A percentile compares a stretch with the other conserved stretches of the same genome.
phyloP scores from a whole-genome alignment of 2,113 vertebrate species.

The Pseudolaguvia tuberculata region DNA sequence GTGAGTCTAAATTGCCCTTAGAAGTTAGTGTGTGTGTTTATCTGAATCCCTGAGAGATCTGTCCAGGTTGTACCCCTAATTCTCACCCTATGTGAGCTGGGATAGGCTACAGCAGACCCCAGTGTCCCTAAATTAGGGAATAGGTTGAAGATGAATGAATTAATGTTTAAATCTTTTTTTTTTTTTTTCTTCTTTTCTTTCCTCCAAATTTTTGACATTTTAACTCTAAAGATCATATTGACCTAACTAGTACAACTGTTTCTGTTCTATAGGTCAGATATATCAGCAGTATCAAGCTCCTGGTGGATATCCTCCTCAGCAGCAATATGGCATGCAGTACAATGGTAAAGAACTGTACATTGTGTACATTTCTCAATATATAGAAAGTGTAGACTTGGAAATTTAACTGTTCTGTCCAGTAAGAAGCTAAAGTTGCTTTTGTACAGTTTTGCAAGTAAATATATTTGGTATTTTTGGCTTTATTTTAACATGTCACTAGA shows the following conservation, averaged over 20 bases:
- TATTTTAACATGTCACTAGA: neutral
- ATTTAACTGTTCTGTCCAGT: neutral
- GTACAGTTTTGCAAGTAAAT: neutral
- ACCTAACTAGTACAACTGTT: neutral
- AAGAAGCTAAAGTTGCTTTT: neutral
- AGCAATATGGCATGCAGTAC: constrained; percentile 89
- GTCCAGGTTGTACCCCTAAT: too few relatives aligned
- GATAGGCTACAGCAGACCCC: too few relatives aligned
- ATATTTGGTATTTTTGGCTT: neutral
- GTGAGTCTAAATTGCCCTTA: too few relatives aligned
- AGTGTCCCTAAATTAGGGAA: too few relatives aligned
- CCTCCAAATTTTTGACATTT: too few relatives aligned
- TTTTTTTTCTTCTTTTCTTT: too few relatives aligned
- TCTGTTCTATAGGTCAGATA: constrained; percentile 78
- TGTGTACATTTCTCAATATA: neutral
- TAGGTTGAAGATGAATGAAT: too few relatives aligned
- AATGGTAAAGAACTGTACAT: constrained; percentile 70
- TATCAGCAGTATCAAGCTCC: constrained; percentile 94
- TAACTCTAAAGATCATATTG: constrained; percentile 1
- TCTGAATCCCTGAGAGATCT: too few relatives aligned
- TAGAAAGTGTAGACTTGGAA: neutral
- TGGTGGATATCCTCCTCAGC: constrained; percentile 84
- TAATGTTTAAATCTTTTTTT: too few relatives aligned
- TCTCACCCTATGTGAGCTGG: too few relatives aligned
- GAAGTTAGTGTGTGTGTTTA: too few relatives aligned